These are phyloP conservation scores for Eristalinus aeneus DNA, from an alignment of 2,888 invertebrate genomes.

Conservation along the genomic window DNA sequence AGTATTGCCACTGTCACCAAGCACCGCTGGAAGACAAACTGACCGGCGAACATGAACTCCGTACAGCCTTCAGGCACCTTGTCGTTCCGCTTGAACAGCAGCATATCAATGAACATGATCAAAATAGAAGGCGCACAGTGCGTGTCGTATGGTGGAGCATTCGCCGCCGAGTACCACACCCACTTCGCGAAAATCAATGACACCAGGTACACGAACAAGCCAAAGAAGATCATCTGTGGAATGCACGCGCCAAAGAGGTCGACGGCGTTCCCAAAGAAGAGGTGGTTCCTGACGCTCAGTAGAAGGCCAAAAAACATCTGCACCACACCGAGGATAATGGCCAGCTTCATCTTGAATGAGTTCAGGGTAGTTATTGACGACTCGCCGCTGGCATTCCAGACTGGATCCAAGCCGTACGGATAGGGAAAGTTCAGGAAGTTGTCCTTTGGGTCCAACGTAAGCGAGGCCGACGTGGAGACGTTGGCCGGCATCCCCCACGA, in stretches of 20 bases:
- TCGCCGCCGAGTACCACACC: conserved; percentile 85
- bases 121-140: conserved; percentile 88
- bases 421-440: conserved; percentile 81
- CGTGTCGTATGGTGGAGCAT: conserved; percentile 77
- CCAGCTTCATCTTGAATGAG: conserved; percentile 97
- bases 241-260: conserved; percentile 91
- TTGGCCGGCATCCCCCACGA: conserved; percentile 87
- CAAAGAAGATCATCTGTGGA: conserved; percentile 93
- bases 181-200: conserved; percentile 95
- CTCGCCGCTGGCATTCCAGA: conserved; percentile 87
- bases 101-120: conserved; percentile 90
- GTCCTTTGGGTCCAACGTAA: conserved; percentile 85
- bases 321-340: conserved; percentile 94
- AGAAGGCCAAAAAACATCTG: conserved; percentile 97
- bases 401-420: conserved; percentile 90
- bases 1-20: conserved; percentile 89
- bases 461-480: conserved; percentile 78
- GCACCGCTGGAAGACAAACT: conserved; percentile 86
- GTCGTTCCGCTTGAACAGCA: conserved; percentile 83
- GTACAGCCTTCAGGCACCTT: conserved; percentile 79
- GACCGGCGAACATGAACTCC: conserved; percentile 85
- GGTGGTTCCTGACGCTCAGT: conserved; percentile 88
- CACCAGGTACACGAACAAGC: conserved; percentile 94
- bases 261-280: conserved; percentile 85
- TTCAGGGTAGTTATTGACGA: conserved; percentile 96